A percentile compares a stretch with the other conserved stretches of the same genome.
phyloP scores from a whole-genome alignment of 2,888 invertebrate species.

The Polia nebulosa region DNA sequence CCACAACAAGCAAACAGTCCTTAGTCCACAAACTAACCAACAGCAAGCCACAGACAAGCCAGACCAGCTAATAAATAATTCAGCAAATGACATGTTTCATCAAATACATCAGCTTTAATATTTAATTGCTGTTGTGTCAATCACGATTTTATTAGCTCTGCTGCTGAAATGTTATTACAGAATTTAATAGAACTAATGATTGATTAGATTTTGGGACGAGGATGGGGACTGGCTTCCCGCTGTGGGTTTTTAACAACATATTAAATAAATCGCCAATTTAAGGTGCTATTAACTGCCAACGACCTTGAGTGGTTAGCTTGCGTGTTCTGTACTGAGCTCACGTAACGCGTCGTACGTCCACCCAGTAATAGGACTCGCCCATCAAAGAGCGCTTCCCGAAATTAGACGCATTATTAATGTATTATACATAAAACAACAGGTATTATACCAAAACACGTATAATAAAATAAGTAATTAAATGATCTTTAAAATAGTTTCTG shows the following conservation, averaged over 20 bases:
- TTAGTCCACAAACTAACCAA: background rate
- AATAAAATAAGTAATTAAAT: too few relatives aligned
- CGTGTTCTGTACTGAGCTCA: too few relatives aligned
- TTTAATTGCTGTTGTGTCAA: slow-evolving; percentile 37
- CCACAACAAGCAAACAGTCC: background rate
- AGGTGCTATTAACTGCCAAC: background rate
- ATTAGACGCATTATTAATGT: too few relatives aligned
- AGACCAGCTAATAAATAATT: slow-evolving; percentile 37
- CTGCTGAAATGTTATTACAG: slow-evolving; percentile 21
- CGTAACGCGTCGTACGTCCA: too few relatives aligned
- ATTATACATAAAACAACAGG: too few relatives aligned
- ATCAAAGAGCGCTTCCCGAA: too few relatives aligned
- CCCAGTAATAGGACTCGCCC: too few relatives aligned
- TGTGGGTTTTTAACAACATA: background rate
- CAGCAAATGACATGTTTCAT: slow-evolving; percentile 37
- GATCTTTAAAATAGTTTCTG: too few relatives aligned
- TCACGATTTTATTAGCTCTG: background rate
- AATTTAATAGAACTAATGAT: slow-evolving; percentile 31
- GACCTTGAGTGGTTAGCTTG: too few relatives aligned
- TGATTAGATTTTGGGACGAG: slow-evolving; percentile 4
- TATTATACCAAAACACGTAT: too few relatives aligned
- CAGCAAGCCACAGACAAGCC: background rate
- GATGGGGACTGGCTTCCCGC: background rate
- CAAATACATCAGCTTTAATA: slow-evolving; percentile 48
- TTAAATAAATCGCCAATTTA: too few relatives aligned